These are phyloP conservation scores for Octopus bimaculoides DNA, from an alignment of 1,140 invertebrate species.

Conservation along the genomic window DNA sequence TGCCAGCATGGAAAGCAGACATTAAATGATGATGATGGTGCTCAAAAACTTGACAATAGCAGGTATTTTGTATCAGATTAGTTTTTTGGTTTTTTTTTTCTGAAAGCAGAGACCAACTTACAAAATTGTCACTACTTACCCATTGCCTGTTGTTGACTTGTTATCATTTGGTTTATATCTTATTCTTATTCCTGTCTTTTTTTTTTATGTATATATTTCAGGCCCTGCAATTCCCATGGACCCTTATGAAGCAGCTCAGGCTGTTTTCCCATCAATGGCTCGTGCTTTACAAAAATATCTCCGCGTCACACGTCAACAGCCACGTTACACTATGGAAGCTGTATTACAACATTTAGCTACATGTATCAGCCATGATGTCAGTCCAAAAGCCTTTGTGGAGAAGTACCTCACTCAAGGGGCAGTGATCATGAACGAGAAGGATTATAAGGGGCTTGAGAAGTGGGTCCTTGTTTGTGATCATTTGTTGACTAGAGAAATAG, in stretches of 20 bases:
- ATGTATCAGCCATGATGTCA: conserved; percentile 88
- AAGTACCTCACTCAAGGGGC: conserved; percentile 58
- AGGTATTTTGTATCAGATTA: too few relatives aligned
- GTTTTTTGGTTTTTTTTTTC: too few relatives aligned
- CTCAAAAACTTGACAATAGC: too few relatives aligned
- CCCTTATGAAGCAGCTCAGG: conserved; percentile 91
- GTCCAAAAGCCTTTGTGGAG: conserved; percentile 89
- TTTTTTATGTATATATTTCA: conserved; percentile 29
- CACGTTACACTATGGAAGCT: conserved; percentile 88
- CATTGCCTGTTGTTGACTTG: too few relatives aligned
- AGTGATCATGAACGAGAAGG: conserved; percentile 48
- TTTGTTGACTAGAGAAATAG: conserved; percentile 75
- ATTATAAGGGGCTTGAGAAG: conserved; percentile 58
- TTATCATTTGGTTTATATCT: too few relatives aligned
- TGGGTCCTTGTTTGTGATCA: conserved; percentile 94
- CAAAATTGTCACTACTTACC: too few relatives aligned
- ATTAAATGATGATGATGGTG: too few relatives aligned
- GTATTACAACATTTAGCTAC: conserved; percentile 82
- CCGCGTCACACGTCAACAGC: conserved; percentile 90
- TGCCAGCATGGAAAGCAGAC: too few relatives aligned
- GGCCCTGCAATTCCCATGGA: conserved; percentile 74
- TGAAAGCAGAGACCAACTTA: too few relatives aligned
- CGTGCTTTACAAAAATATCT: conserved; percentile 94
- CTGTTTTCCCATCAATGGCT: conserved; percentile 94
- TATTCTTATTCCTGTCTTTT: too few relatives aligned